Evolutionary conservation across 1,140 invertebrate genomes (phyloP), one percentile per base, ranked within the genome.

Genomic region (Agrypnia vestita): DNA sequence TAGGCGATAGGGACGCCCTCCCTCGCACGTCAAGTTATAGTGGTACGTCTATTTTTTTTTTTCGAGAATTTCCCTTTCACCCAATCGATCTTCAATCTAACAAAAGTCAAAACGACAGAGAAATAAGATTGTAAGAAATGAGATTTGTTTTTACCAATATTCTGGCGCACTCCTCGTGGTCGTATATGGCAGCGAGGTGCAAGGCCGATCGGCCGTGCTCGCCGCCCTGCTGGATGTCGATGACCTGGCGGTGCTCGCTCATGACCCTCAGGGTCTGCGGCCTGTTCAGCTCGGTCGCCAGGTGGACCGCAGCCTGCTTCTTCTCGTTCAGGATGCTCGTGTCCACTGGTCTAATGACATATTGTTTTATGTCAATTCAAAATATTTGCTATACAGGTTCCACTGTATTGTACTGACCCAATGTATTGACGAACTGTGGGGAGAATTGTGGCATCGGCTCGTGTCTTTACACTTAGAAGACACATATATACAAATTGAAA

Each of bases 131-230:
- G 17, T 61, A 19, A 61, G 3, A 19, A 61, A 17, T 3, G 6
- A 3, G 25, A 43, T 19, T 17, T 13, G 8, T 73, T 69, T 89
- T 91, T 90, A 96, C 95, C 89, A 96, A 86, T 82, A 95, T 92
- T 84, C 92, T 91, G 17, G 95, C 94, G 85, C 94, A 95, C 82
- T 94, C 91, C 72, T 95, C 94, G 84, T 94, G 92, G 86, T 97
- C 95, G 81, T 94, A 94, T 73, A 95, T 95, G 7, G 95, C 95
- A 8, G 95, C 95, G 59, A 96, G 90, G 84, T 96, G 95, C 0
- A 97, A 89, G 0, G 95, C 94, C 0, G 95, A 95, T 46, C 94
- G 87, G 10, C 95, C 95, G 81, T 95, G 94, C 84, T 96, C 95
- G 0, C 95, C 95, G 0, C 93, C 92, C 78, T 94, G 90, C 80